Conservation (phyloP, 53 echinoderm and acorn worm species). For the Holothuria leucospilota region DNA sequence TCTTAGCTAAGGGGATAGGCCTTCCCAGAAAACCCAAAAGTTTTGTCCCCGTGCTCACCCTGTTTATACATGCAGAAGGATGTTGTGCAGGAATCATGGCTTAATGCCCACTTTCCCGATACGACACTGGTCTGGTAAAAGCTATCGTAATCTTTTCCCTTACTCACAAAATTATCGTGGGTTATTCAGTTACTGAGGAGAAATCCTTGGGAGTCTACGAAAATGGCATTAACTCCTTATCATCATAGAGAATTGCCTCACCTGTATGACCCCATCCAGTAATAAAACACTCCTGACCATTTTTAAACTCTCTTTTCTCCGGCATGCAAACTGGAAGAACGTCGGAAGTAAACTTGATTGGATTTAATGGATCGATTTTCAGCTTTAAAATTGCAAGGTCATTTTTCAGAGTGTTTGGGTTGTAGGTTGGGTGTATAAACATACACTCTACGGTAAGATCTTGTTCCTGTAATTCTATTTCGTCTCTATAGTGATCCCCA, state of each 20-base stretch:
- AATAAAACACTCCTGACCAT: constrained; percentile 73
- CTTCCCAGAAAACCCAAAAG: no score
- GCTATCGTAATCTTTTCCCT: no score
- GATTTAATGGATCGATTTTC: constrained; percentile 45
- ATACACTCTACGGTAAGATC: constrained; percentile 77
- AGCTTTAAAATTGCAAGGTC: constrained; percentile 93
- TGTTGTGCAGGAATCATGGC: no score
- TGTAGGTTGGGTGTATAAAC: constrained; percentile 71
- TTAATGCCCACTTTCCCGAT: no score
- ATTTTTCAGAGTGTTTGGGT: constrained; percentile 55
- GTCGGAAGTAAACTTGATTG: constrained; percentile 53
- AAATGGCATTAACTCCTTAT: no score
- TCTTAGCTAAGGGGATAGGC: no score
- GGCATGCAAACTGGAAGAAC: constrained; percentile 85
- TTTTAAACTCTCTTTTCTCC: constrained; percentile 70
- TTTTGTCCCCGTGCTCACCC: no score
- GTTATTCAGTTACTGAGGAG: no score
- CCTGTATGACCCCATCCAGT: constrained; percentile 96
- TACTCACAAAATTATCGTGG: no score
- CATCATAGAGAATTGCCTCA: constrained; percentile 14
- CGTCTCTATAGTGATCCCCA: constrained; percentile 72
- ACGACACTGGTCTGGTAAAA: no score
- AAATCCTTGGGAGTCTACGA: no score
- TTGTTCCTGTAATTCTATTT: constrained; percentile 71
- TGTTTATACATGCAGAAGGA: no score